These are phyloP conservation scores for Pachyuromys duprasi DNA, from an alignment of 2,797 vertebrate species.

Conservation along the genomic window DNA sequence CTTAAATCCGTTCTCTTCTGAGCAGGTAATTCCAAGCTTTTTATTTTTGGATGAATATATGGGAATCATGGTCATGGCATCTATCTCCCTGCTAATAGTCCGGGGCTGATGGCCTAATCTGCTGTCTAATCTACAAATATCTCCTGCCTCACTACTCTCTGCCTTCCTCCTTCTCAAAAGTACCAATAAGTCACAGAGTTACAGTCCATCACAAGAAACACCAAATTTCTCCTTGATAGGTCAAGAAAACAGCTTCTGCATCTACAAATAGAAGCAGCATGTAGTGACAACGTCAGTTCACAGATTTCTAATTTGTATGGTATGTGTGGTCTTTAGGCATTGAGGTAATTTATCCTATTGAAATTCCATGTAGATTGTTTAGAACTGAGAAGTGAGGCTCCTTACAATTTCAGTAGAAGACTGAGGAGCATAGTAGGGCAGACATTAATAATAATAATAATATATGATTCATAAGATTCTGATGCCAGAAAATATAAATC, in stretches of 20 bases:
- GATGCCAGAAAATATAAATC: background rate
- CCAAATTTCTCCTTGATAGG: background rate
- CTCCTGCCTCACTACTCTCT: background rate
- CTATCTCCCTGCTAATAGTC: background rate
- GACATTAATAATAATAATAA: background rate
- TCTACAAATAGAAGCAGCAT: background rate
- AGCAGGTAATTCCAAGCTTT: constrained; percentile 54
- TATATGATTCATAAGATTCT: background rate
- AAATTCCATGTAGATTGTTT: constrained; percentile 13
- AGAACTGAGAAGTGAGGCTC: background rate
- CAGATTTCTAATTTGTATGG: background rate
- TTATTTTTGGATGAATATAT: constrained; percentile 31
- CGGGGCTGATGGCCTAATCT: background rate
- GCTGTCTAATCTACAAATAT: background rate
- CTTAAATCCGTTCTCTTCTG: constrained; percentile 58
- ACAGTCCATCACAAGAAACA: background rate
- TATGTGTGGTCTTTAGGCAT: background rate
- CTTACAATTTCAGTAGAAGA: background rate
- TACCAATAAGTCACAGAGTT: background rate
- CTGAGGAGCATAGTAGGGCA: background rate
- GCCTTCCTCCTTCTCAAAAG: background rate
- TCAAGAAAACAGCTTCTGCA: background rate
- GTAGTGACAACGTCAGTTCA: background rate
- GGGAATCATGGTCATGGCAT: constrained; percentile 21
- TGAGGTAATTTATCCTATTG: background rate